Evolutionary conservation across 2,888 invertebrate species (phyloP), one percentile per base, ranked within the genome.

Genomic region (Trichopoda pennipes): DNA sequence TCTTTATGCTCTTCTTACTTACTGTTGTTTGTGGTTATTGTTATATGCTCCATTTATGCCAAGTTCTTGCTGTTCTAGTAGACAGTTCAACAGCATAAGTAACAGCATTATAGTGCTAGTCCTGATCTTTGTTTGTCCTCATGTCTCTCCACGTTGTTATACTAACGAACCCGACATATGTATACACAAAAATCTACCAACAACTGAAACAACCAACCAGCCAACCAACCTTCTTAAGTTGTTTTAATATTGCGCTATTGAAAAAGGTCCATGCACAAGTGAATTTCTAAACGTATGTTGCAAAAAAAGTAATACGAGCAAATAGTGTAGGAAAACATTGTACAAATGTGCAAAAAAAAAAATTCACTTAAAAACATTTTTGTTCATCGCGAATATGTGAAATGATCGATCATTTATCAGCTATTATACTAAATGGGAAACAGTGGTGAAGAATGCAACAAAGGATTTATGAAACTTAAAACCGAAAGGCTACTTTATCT

Each of bases 11-110:
- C 4, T 6, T 28, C 28, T 28, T 28, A 28, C 60, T 19, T 32
- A 10, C 21, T 53, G 63, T 73, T 76, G 83, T 81, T 80, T 72
- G 69, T 76, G 69, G 75, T 76, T 78, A 73, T 80, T 74, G 70
- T 74, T 78, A 55, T 74, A 79, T 81, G 80, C 55, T 68, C 81
- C 76, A 81, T 77, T 77, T 81, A 81, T 81, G 81, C 75, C 80
- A 80, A 60, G 69, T 81, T 70, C 77, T 81, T 81, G 74, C 78
- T 82, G 80, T 78, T 84, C 60, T 21, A 66, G 81, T 23, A 81
- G 85, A 82, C 80, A 82, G 75, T 84, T 76, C 78, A 78, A 82
- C 81, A 81, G 72, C 81, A 73, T 72, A 76, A 73, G 74, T 69
- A 80, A 80, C 69, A 80, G 74, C 80, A 80, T 69, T 69, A 74